These are phyloP conservation scores for Cremastinae sp. DNA, from an alignment of 2,888 invertebrate genomes.

Conservation along the genomic window DNA sequence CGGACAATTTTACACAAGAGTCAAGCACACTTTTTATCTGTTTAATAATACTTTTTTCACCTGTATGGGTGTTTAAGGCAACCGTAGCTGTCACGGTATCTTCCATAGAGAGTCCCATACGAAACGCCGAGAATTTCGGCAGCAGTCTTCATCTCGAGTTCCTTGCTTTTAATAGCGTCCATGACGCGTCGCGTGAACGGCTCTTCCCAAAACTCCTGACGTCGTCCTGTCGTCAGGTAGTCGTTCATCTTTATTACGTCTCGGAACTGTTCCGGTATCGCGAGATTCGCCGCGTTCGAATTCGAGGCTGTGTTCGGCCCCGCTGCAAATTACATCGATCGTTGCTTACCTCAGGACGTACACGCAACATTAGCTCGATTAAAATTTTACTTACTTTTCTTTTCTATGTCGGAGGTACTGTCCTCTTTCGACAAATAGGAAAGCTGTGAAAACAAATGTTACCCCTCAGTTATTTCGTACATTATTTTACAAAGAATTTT, in stretches of 20 bases:
- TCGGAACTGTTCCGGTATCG: conserved; percentile 80
- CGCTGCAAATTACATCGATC: conserved; percentile 54
- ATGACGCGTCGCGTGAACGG: conserved; percentile 93
- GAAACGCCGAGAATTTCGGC: conserved; percentile 94
- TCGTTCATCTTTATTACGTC: conserved; percentile 94
- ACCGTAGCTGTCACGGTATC: conserved; percentile 94
- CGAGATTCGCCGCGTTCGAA: conserved; percentile 76
- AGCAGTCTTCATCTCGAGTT: conserved; percentile 96
- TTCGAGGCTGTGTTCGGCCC: conserved; percentile 74
- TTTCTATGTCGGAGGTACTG: conserved; percentile 75
- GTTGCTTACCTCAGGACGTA: not conserved
- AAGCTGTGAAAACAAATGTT: conserved; percentile 66
- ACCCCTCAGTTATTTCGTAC: too few relatives aligned
- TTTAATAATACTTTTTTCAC: conserved; percentile 77
- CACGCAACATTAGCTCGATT: not conserved
- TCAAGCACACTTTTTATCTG: not conserved
- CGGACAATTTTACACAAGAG: conserved; percentile 55
- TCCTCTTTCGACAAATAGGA: conserved; percentile 78
- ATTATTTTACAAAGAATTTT: conserved; percentile 3
- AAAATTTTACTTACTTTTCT: conserved; percentile 71
- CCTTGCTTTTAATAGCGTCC: conserved; percentile 94
- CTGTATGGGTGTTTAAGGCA: conserved; percentile 93
- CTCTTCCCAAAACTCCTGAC: conserved; percentile 97
- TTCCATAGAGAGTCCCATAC: conserved; percentile 94
- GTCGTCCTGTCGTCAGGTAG: conserved; percentile 90